Evolutionary conservation across 1,140 invertebrate species (phyloP).

Genomic region (Melitaea cinxia): DNA sequence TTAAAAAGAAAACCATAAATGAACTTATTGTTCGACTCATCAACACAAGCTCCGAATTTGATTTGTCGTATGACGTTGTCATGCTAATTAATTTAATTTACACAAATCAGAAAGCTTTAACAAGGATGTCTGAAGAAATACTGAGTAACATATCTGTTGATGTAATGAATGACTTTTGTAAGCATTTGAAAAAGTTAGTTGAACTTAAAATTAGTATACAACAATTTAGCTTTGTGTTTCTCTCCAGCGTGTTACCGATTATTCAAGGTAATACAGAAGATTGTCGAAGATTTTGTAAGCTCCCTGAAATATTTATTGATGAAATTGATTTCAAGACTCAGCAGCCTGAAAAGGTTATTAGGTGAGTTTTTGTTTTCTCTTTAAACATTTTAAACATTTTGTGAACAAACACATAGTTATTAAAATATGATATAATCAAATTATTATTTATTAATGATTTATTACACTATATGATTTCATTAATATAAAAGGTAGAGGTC

Average conservation of each 20-base stretch:
- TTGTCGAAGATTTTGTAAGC: constrained; percentile 62
- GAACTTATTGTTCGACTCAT: constrained; percentile 84
- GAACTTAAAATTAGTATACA: constrained; percentile 77
- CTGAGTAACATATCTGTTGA: constrained; percentile 76
- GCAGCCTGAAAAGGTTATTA: constrained; percentile 77
- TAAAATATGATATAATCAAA: no score
- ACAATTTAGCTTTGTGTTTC: constrained; percentile 81
- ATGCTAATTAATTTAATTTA: constrained; percentile 84
- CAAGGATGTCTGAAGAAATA: constrained; percentile 78
- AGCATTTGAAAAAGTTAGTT: constrained; percentile 79
- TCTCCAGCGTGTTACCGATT: constrained; percentile 66
- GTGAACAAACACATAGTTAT: no score
- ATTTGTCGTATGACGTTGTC: constrained; percentile 81
- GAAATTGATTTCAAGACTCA: constrained; percentile 80
- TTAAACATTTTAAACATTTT: no score
- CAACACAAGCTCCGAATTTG: constrained; percentile 79
- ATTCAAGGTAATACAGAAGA: constrained; percentile 68
- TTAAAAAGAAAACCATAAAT: constrained; percentile 84
- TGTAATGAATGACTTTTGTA: constrained; percentile 78
- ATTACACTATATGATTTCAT: no score
- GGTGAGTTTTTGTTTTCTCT: constrained; percentile 55
- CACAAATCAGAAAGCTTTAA: constrained; percentile 81
- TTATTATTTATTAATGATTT: no score
- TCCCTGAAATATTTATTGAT: constrained; percentile 81
- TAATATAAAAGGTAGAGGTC: no score